Conservation (phyloP, 2,797 vertebrate genomes). For the Percopsis omiscomaycus region DNA sequence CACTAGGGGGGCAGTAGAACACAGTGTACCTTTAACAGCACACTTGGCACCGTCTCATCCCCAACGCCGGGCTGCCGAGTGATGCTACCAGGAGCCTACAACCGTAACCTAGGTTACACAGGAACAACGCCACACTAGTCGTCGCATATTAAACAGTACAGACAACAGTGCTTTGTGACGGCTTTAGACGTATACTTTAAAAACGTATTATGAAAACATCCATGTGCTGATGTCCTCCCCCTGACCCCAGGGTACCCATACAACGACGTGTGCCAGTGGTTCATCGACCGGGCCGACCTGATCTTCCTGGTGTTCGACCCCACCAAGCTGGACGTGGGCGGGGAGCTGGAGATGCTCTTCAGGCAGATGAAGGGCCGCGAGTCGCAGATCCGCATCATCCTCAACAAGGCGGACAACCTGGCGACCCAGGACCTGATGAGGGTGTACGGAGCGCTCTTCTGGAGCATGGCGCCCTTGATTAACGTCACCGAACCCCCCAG, state of each 20-base stretch:
- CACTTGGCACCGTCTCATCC: too few relatives aligned
- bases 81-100: too few relatives aligned
- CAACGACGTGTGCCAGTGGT: constrained; percentile 98
- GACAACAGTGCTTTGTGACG: too few relatives aligned
- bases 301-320: constrained; percentile 98
- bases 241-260: constrained; percentile 88
- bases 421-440: constrained; percentile 95
- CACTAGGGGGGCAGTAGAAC: too few relatives aligned
- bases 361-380: constrained; percentile 94
- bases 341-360: constrained; percentile 95
- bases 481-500: constrained; percentile 94
- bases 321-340: constrained; percentile 93
- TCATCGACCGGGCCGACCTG: constrained; percentile 94
- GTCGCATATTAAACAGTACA: too few relatives aligned
- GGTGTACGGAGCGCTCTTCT: constrained; percentile 95
- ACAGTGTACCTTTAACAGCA: too few relatives aligned
- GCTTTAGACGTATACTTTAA: too few relatives aligned
- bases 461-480: constrained; percentile 96
- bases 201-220: background rate
- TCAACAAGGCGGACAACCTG: constrained; percentile 95
- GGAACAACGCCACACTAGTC: too few relatives aligned
- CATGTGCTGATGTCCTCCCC: background rate
- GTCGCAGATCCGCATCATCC: constrained; percentile 95
- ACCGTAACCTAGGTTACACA: too few relatives aligned
- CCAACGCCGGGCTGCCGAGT: too few relatives aligned